phyloP scores from a whole-genome alignment of 2,797 vertebrate genomes.

The Tapirus indicus region DNA sequence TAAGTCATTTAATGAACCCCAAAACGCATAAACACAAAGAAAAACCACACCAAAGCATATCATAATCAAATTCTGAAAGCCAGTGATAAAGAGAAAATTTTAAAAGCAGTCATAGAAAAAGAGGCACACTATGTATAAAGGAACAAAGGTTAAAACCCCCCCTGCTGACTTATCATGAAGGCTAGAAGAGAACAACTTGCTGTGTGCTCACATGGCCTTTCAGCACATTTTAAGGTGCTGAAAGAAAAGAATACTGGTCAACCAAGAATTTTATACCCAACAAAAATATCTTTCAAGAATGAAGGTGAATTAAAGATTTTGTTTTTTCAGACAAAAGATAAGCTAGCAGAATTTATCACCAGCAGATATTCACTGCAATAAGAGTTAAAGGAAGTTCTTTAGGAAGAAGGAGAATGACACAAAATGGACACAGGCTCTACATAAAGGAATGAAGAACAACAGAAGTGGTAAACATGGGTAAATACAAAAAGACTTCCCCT shows the following conservation, averaged over 20 bases:
- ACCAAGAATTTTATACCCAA: not conserved
- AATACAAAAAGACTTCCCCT: not conserved
- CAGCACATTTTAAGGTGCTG: not conserved
- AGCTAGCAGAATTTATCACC: slow-evolving; percentile 4
- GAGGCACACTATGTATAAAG: not conserved
- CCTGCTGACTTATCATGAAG: not conserved
- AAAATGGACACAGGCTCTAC: not conserved
- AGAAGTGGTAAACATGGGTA: not conserved
- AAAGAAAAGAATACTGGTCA: not conserved
- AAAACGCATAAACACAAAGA: not conserved
- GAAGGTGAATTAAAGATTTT: not conserved
- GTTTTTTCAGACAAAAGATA: not conserved
- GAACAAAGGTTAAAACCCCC: not conserved
- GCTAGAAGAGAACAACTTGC: not conserved
- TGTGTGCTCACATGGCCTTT: too few species aligned
- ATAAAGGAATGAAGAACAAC: not conserved
- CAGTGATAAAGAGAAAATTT: not conserved
- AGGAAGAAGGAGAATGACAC: not conserved
- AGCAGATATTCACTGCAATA: not conserved
- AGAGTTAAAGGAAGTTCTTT: slow-evolving; percentile 29
- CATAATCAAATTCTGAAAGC: slow-evolving; percentile 45
- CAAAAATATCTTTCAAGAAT: not conserved
- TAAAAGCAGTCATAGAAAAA: not conserved
- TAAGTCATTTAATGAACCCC: not conserved
- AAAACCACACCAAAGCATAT: not conserved